These are phyloP conservation scores for Danaus plexippus DNA, from an alignment of 1,140 invertebrate species.

Conservation along the genomic window DNA sequence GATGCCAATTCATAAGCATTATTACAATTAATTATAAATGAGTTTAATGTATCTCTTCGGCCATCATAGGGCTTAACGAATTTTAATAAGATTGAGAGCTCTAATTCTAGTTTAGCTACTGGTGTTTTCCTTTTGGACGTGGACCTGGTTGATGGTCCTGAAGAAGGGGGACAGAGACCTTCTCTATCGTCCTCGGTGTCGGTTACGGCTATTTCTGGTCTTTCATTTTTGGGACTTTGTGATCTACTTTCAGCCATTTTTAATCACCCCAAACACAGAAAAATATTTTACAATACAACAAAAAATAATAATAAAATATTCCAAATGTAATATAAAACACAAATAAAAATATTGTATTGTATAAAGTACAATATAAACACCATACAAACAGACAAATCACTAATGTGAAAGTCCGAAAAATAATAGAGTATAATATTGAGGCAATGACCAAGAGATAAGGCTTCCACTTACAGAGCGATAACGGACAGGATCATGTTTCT, in stretches of 20 bases:
- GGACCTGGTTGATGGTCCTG: not conserved
- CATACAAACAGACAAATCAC: not conserved
- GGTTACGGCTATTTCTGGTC: not conserved
- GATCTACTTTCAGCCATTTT: constrained; percentile 4
- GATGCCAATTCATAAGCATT: constrained; percentile 11
- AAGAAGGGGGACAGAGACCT: no score
- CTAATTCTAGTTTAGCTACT: no score
- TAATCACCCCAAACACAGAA: not conserved
- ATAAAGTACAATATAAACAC: not conserved
- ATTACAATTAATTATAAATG: constrained; percentile 10
- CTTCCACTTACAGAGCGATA: no score
- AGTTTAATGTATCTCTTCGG: constrained; percentile 7
- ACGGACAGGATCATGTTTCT: no score
- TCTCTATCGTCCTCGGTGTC: not conserved
- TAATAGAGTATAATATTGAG: constrained; percentile 1
- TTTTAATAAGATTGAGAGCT: constrained; percentile 5
- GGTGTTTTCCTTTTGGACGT: no score
- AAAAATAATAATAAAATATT: no score
- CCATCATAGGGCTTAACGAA: constrained; percentile 13
- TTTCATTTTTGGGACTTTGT: constrained; percentile 1
- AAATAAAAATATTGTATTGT: no score
- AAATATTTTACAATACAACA: no score
- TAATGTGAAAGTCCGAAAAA: not conserved
- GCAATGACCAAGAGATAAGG: no score
- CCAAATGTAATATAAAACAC: no score